Conservation (phyloP, 1,140 invertebrate species). For the Drosophila tristis region DNA sequence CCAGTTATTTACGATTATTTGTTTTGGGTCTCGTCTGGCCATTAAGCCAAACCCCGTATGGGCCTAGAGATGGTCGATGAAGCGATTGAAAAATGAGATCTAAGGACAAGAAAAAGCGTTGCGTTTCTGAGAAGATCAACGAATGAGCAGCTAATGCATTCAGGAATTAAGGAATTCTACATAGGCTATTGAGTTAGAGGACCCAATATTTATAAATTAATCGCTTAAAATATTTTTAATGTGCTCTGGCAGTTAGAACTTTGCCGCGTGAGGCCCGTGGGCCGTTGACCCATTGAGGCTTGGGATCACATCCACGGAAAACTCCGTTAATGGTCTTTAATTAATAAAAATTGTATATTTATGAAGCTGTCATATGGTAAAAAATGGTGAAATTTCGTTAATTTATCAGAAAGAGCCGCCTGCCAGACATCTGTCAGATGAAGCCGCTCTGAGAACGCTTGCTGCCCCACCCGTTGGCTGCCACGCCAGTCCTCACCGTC, state of each 20-base stretch:
- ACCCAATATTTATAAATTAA: background rate
- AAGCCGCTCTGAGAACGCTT: conserved; percentile 3
- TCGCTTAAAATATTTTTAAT: background rate
- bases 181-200: background rate
- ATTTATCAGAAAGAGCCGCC: conserved; percentile 39
- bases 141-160: too few species aligned
- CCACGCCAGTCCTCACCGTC: background rate
- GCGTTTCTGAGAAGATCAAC: too few species aligned
- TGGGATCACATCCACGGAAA: background rate
- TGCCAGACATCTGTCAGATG: conserved; percentile 35
- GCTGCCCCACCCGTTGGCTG: background rate
- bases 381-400: conserved; percentile 62
- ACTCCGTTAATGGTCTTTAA: conserved; percentile 53
- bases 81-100: too few species aligned
- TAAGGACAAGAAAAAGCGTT: too few species aligned
- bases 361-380: conserved; percentile 61
- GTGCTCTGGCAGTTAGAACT: background rate
- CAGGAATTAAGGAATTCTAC: too few species aligned
- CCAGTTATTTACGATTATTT: conserved; percentile 40
- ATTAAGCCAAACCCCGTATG: background rate
- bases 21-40: background rate
- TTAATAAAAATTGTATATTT: conserved; percentile 78
- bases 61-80: too few species aligned
- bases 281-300: background rate
- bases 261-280: background rate